Conservation (phyloP, 2,113 vertebrate genomes). For the Andinoacara biseriatus region DNA sequence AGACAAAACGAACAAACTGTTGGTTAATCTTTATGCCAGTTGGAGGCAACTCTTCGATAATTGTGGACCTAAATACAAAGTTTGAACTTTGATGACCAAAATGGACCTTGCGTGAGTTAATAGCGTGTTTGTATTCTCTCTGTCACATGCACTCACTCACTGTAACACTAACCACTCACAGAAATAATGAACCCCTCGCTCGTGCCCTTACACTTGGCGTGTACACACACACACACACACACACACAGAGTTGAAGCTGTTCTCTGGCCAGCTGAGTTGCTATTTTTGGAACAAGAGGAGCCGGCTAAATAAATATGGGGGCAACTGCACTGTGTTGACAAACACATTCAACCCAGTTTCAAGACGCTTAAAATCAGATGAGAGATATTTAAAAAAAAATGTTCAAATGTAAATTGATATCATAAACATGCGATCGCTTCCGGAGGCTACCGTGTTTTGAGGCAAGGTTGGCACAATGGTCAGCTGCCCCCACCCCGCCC, state of each 20-base stretch:
- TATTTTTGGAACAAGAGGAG: conserved; percentile 64
- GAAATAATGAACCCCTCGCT: not conserved
- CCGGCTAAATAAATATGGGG: conserved; percentile 50
- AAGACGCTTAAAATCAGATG: not conserved
- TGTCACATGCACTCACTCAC: not conserved
- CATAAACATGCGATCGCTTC: not conserved
- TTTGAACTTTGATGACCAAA: not conserved
- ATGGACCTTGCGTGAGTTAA: not conserved
- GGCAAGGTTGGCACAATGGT: conserved; percentile 34
- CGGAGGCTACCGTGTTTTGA: not conserved
- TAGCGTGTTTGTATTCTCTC: not conserved
- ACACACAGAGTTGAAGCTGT: not conserved
- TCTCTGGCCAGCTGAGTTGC: conserved; percentile 32
- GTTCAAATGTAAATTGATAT: not conserved
- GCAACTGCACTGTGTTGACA: conserved; percentile 68
- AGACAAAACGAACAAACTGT: too few species aligned
- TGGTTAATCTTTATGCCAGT: not conserved
- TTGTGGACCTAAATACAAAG: not conserved
- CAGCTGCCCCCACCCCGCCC: conserved; percentile 27
- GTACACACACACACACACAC: not conserved
- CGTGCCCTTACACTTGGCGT: not conserved
- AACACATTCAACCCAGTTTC: conserved; percentile 46
- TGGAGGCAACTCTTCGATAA: not conserved
- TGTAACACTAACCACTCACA: not conserved
- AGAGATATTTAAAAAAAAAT: not conserved